Conservation (phyloP, 2,888 invertebrate species). For the Subacronicta megacephala region DNA sequence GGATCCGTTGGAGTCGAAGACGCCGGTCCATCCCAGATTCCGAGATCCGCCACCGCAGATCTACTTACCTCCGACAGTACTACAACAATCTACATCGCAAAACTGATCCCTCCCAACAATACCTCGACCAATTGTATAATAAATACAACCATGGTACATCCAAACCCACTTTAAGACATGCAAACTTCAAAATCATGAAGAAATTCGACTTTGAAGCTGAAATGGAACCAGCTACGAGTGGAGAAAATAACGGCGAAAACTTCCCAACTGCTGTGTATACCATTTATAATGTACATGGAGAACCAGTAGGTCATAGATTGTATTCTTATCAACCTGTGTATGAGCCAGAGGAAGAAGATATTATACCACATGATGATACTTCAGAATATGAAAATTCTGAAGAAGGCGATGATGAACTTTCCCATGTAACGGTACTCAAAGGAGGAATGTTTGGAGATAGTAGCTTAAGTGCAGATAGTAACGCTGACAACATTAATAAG, state of each 20-base stretch:
- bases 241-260: constrained; percentile 71
- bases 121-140: constrained; percentile 78
- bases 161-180: constrained; percentile 84
- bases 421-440: constrained; percentile 81
- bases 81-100: constrained; percentile 76
- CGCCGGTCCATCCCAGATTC: constrained; percentile 88
- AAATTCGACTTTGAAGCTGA: constrained; percentile 81
- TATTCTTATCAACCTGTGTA: constrained; percentile 87
- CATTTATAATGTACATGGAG: constrained; percentile 85
- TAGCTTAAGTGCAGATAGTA: constrained; percentile 55
- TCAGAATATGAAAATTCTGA: constrained; percentile 75
- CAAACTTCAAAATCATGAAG: constrained; percentile 85
- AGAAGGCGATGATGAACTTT: constrained; percentile 71
- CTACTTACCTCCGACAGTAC: constrained; percentile 81
- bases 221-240: constrained; percentile 62
- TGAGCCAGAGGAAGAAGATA: constrained; percentile 81
- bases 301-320: constrained; percentile 84
- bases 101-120: constrained; percentile 69
- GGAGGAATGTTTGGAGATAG: constrained; percentile 80
- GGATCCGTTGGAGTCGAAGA: constrained; percentile 94
- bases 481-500: constrained; percentile 75
- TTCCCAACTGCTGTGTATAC: constrained; percentile 84
- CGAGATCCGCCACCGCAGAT: constrained; percentile 78
- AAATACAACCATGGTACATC: constrained; percentile 82
- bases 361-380: constrained; percentile 72